These are phyloP conservation scores for human DNA, from an alignment of 2,113 vertebrate genomes.

Conservation along the genomic window DNA sequence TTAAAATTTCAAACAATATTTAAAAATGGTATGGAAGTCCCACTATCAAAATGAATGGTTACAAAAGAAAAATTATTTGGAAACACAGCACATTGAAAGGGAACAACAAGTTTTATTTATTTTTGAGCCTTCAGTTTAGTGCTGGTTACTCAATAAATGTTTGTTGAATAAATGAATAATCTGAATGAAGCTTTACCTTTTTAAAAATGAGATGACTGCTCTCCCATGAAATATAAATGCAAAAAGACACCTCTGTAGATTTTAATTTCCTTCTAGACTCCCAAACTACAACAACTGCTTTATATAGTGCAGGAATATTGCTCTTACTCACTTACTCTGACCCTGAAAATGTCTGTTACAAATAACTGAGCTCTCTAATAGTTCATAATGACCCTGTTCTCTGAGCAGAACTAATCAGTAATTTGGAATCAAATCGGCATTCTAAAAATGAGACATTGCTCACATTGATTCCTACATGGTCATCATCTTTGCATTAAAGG, in stretches of 20 bases:
- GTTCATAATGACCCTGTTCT: constrained; percentile 62
- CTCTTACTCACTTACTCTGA: constrained; percentile 45
- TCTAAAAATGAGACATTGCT: constrained; percentile 71
- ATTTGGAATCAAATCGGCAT: constrained; percentile 70
- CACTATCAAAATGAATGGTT: background rate
- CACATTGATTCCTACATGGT: constrained; percentile 21
- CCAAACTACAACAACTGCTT: background rate
- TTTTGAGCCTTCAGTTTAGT: background rate
- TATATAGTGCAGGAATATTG: background rate
- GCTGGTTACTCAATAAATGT: background rate
- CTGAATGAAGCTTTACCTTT: background rate
- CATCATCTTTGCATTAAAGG: constrained; percentile 49
- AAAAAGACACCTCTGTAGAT: background rate
- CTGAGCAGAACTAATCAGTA: constrained; percentile 71
- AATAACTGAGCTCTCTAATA: constrained; percentile 57
- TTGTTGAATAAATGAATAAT: constrained; percentile 24
- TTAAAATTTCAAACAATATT: background rate
- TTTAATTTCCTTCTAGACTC: constrained; percentile 7
- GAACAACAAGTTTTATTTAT: background rate
- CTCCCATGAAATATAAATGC: background rate
- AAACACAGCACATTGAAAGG: background rate
- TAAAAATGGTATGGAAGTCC: background rate
- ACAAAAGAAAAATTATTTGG: background rate
- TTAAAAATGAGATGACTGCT: background rate
- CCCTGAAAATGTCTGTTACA: constrained; percentile 70